Evolutionary conservation across 1,140 invertebrate species (phyloP), one percentile per base, ranked within the genome.

Genomic region (Grapholita molesta): DNA sequence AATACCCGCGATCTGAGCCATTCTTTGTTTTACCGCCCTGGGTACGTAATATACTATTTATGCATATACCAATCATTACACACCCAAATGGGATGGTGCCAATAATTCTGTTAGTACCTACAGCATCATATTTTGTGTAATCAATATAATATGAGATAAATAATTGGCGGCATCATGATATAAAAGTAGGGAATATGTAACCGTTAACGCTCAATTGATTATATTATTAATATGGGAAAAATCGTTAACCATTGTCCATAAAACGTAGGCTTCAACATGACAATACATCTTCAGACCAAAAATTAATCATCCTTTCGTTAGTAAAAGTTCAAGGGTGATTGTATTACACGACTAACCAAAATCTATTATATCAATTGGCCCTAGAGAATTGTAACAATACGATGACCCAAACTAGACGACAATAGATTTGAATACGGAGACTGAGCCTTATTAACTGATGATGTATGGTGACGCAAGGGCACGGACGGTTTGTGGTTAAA

Each of bases 311-410:
- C 18, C 18, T 48, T 55, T 28, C 53, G 24, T 55, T 55, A 55
- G 11, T 21, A 25, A 61, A 61, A 61, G 55, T 61, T 61, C 55
- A 61, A 61, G 55, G 55, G 12, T 25, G n/a, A 28, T 28, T 25
- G 24, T 28, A 28, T 61, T 61, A 61, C 25, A 61, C 55, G 55
- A 61, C 25, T 61, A 28, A 61, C 53, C 11, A 25, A 57, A 28
- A 28, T 48, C 42, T 21, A 48, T 48, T 57, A 57, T 28, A 57
- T 57, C 12, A 30, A 61, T 61, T 15, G 23, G 24, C 55, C 25
- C 55, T 28, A 61, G 55, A 28, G 28, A 61, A 61, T 61, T 28
- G 24, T 61, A 61, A 61, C 55, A 61, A 61, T 25, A 28, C 53
- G 42, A 55, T 28, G 24, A 12, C 42, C 53, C 24, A 55, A 61